These are phyloP conservation scores for Spinus pinus DNA, from an alignment of 2,797 vertebrate genomes.

Conservation along the genomic window DNA sequence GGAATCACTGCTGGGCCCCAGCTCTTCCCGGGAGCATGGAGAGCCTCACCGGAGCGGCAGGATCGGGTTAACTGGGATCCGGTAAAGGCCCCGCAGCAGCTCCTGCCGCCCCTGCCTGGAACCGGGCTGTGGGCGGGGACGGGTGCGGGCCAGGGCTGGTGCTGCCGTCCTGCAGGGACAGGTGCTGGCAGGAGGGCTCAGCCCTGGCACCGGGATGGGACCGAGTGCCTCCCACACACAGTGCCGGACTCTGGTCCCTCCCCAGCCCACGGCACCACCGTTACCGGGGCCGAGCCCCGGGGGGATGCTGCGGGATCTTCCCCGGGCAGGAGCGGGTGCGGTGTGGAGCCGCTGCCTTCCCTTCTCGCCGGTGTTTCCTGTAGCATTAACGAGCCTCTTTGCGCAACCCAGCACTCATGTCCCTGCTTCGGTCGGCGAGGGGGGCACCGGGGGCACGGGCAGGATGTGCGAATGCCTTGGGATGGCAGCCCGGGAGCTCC, in stretches of 20 bases:
- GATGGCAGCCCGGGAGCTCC: neutral
- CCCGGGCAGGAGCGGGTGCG: neutral
- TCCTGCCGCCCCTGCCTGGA: neutral
- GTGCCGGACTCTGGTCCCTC: neutral
- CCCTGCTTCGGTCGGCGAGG: neutral
- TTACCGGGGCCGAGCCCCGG: neutral
- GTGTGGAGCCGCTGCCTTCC: neutral
- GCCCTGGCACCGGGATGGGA: neutral
- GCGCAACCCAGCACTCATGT: neutral
- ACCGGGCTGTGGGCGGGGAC: neutral
- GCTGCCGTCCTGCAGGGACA: no score
- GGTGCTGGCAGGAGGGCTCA: neutral
- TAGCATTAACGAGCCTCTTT: constrained; percentile 14
- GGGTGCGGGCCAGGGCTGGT: neutral
- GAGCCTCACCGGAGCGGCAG: neutral
- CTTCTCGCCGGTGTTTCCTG: neutral
- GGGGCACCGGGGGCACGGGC: neutral
- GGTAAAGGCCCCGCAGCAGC: neutral
- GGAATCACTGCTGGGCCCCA: neutral
- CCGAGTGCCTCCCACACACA: neutral
- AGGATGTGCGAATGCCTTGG: neutral
- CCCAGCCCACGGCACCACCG: neutral
- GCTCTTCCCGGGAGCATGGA: neutral
- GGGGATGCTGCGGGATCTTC: no score
- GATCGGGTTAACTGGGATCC: neutral